Evolutionary conservation across 1,140 invertebrate genomes (phyloP).

Genomic region (Harpegnathos saltator): DNA sequence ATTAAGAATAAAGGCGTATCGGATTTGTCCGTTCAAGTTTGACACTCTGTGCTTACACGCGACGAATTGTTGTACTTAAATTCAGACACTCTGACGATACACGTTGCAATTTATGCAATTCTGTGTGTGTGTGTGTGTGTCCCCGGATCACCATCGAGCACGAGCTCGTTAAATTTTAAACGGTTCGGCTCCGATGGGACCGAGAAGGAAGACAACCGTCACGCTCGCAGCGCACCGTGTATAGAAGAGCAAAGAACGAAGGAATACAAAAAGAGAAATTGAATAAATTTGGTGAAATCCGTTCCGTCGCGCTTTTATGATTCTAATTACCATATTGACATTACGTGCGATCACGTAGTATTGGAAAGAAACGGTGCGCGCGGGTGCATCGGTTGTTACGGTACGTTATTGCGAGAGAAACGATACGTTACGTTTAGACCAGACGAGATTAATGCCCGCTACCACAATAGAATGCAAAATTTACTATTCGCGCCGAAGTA

Average conservation of each 20-base stretch:
- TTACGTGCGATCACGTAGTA: slow-evolving; percentile 46
- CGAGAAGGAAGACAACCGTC: too few species aligned
- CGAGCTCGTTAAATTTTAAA: slow-evolving; percentile 39
- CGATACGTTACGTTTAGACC: slow-evolving; percentile 46
- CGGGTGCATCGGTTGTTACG: slow-evolving; percentile 1
- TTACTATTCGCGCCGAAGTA: slow-evolving; percentile 53
- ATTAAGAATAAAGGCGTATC: too few species aligned
- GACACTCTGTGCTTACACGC: too few species aligned
- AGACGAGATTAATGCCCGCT: slow-evolving; percentile 51
- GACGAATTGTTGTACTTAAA: too few species aligned
- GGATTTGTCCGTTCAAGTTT: too few species aligned
- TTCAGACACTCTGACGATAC: background rate
- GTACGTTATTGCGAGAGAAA: slow-evolving; percentile 22
- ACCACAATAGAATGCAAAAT: slow-evolving; percentile 48
- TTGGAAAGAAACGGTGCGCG: slow-evolving; percentile 38
- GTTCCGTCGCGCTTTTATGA: slow-evolving; percentile 13
- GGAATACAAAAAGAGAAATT: background rate
- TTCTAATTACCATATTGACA: slow-evolving; percentile 55
- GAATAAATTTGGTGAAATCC: slow-evolving; percentile 27
- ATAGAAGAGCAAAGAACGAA: background rate
- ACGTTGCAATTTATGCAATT: slow-evolving; percentile 41
- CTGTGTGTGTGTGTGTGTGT: background rate
- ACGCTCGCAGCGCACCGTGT: background rate
- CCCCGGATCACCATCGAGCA: background rate
- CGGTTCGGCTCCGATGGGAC: background rate